Base-by-base conservation (phyloP, 1,140 invertebrate genomes). In the Zaprionus lachaisei region DNA sequence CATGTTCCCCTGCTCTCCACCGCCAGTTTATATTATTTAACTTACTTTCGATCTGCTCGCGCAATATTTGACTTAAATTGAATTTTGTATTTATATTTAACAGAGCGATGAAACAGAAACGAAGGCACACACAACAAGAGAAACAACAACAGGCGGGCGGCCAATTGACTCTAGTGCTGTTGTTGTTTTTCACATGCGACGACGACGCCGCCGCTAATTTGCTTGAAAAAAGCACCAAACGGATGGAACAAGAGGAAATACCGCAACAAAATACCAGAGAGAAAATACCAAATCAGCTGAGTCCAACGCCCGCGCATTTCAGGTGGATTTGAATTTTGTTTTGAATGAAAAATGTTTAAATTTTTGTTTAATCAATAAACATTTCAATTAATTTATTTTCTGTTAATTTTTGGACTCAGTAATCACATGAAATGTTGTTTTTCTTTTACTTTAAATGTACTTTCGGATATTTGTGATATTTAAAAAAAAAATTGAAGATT, bases 41-140 rank as follows among this genome's bases (percentile, higher is more conserved):
- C 75, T 77, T 74, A 74, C 67, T 51, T 47, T 57, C 7, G 41
- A 41, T 34, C 51, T 64, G 31, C 51, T 63, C 41, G 51, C 22
- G 24, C 20, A 54, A 58, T 73, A 68, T 73, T 75, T 68, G 44
- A 56, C 14, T 74, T 77, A 68, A 74, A 63, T 26, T 74, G 24
- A 68, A 75, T 77, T 74, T 72, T 76, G 65, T 76, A 65, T 71
- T 65, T 72, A 76, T 76, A 76, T 76, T 76, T 76, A 72, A 75
- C 44, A 64, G 49, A 57, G 37, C 26, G 51, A 57, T 64, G 62
- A 57, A 72, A 71, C 6, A 34, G 9, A 34, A 34, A 34, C 31
- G 31, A 34, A 65, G 60, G 60, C 67, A 75, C 72, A 70, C 47
- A 70, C 47, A 51, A 15, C 37, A 38, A 38, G 37, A 47, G 41